Conservation (phyloP, 23 tunicate genomes). For the Trididemnum nubilum region DNA sequence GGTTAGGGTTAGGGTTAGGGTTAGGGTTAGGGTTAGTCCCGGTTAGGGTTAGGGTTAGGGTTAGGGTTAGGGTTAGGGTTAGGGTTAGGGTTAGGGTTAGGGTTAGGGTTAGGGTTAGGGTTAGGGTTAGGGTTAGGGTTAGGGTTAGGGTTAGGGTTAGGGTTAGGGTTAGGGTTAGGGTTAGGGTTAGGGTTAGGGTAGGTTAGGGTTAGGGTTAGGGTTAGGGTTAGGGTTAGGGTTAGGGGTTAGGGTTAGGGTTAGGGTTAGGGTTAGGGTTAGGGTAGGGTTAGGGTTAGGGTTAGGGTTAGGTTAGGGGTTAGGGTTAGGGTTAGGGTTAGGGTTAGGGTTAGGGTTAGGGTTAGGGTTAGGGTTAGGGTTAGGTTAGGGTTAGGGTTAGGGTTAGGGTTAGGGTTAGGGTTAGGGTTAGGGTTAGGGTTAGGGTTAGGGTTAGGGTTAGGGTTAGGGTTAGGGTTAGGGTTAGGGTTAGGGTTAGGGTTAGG, state of each 20-base stretch:
- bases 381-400: slow-evolving; percentile 21
- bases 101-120: slow-evolving; percentile 79
- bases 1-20: slow-evolving; percentile 21
- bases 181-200: slow-evolving; percentile 59
- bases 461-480: neutral
- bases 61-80: slow-evolving; percentile 37
- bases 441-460: neutral
- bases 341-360: slow-evolving; percentile 20
- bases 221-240: slow-evolving; percentile 67
- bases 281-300: slow-evolving; percentile 20
- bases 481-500: slow-evolving; percentile 25
- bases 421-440: neutral
- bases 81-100: slow-evolving; percentile 74
- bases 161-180: slow-evolving; percentile 77
- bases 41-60: slow-evolving; percentile 25
- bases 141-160: slow-evolving; percentile 80
- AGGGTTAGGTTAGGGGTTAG: slow-evolving; percentile 20
- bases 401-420: slow-evolving; percentile 16
- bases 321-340: slow-evolving; percentile 22
- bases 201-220: slow-evolving; percentile 81
- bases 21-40: slow-evolving; percentile 7
- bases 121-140: slow-evolving; percentile 77
- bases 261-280: slow-evolving; percentile 61
- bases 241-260: slow-evolving; percentile 68
- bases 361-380: slow-evolving; percentile 17